Conservation (phyloP, 1,140 invertebrate genomes). For the Trachymyrmex septentrionalis region DNA sequence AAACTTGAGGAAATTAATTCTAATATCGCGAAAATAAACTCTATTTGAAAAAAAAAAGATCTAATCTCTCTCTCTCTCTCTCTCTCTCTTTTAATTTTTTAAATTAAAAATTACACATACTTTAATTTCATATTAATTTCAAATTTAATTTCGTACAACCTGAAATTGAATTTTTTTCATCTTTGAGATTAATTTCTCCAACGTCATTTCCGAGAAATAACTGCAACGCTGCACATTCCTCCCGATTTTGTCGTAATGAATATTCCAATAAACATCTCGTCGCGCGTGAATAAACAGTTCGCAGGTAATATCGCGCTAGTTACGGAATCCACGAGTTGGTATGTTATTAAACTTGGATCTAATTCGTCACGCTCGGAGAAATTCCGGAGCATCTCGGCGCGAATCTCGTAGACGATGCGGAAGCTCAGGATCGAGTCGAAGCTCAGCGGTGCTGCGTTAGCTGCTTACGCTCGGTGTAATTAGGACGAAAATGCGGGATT, state of each 20-base stretch:
- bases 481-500: constrained; percentile 69
- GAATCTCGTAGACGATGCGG: not conserved
- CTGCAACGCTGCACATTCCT: not conserved
- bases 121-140: not conserved
- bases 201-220: not conserved
- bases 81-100: not conserved
- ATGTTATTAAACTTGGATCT: constrained; percentile 30
- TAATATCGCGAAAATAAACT: not conserved
- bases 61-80: not conserved
- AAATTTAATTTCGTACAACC: not conserved
- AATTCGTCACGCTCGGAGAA: constrained; percentile 42
- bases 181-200: not conserved
- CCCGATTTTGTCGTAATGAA: not conserved
- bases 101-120: not conserved
- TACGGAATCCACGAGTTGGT: not conserved
- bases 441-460: constrained; percentile 14
- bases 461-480: constrained; percentile 66
- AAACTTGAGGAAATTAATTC: constrained; percentile 1
- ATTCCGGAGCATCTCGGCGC: constrained; percentile 15
- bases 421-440: not conserved
- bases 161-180: not conserved
- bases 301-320: constrained; percentile 7
- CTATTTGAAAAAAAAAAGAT: not conserved
- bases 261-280: constrained; percentile 1
- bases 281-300: constrained; percentile 3